phyloP scores from a whole-genome alignment of 1,140 invertebrate genomes.

The Drosophila ficusphila region DNA sequence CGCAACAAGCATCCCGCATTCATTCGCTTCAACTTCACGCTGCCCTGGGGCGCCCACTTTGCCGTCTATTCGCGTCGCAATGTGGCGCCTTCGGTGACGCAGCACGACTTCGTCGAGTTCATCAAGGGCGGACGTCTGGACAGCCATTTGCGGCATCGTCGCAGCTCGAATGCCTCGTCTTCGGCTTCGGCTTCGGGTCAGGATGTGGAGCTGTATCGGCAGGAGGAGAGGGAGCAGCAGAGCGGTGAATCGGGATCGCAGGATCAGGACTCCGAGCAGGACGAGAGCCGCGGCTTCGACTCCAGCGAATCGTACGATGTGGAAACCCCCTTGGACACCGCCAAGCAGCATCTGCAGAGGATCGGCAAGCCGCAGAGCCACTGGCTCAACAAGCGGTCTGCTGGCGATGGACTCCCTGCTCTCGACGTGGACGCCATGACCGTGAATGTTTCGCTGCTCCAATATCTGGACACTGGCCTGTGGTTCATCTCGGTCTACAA shows the following conservation, averaged over 20 bases:
- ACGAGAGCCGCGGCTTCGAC: slow-evolving; percentile 26
- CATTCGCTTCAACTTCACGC: slow-evolving; percentile 94
- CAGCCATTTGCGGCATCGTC: slow-evolving; percentile 86
- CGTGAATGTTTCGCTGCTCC: slow-evolving; percentile 92
- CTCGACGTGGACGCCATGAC: slow-evolving; percentile 88
- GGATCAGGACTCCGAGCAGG: slow-evolving; percentile 36
- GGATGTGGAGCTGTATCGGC: slow-evolving; percentile 29
- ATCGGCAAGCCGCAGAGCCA: slow-evolving; percentile 13
- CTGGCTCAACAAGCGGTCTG: slow-evolving; percentile 65
- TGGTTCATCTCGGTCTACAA: slow-evolving; percentile 99
- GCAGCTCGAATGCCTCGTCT: slow-evolving; percentile 34
- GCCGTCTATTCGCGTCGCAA: slow-evolving; percentile 96
- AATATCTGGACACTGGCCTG: slow-evolving; percentile 95
- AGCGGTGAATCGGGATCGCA: slow-evolving; percentile 7
- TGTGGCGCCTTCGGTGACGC: slow-evolving; percentile 96
- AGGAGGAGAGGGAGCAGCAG: slow-evolving; percentile 18
- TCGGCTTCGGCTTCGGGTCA: neutral
- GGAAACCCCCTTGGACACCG: slow-evolving; percentile 59
- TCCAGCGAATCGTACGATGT: slow-evolving; percentile 62
- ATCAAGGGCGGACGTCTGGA: slow-evolving; percentile 92
- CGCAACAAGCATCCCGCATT: slow-evolving; percentile 94
- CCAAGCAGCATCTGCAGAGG: slow-evolving; percentile 57
- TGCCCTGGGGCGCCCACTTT: slow-evolving; percentile 95
- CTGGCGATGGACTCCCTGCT: slow-evolving; percentile 67
- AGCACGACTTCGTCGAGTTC: slow-evolving; percentile 97